Base-by-base conservation (phyloP, 1,140 invertebrate genomes). In the Riptortus pedestris region DNA sequence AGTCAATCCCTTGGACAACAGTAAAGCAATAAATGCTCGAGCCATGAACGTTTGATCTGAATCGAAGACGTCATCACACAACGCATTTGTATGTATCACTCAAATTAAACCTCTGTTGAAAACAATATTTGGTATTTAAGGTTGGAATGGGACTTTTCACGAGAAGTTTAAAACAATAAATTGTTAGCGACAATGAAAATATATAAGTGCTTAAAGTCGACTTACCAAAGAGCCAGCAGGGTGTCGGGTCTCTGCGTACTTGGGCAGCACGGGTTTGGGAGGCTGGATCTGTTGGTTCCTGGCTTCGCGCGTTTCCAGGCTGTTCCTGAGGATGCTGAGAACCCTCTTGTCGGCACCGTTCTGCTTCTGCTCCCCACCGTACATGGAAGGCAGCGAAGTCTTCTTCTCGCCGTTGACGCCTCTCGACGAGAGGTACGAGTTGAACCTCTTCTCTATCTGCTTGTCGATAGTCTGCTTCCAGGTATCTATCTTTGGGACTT, bases 311-410 rank as follows among this genome's bases (percentile, higher is more conserved):
- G 79, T 83, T 74, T 87, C 84, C 65, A 86, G 73, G 71, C 80
- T 86, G 66, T 81, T 85, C 67, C 85, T 77, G 45, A 87, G 70
- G 62, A 86, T 78, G 69, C 80, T 85, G 59, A 85, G 72, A 18
- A 86, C 83, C 47, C 80, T 76, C 71, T 85, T 85, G 70, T 86
- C 80, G 22, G 81, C 82, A n/a, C 33, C 33, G 16, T 55, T 52
- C 16, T 52, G 22, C 14, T 52, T 43, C 18, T 55, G 43, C 14
- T 61, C 33, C 5, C 3, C 14, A 18, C 5, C 9, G 38, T 48
- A 45, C 5, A 61, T 24, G 3, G 47, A 7, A 1, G 64, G 18
- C 2, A 16, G 3, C 2, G 16, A 24, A 0, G 57, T 2, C 12
- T 67, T 64, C 24, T 33, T 51, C 9, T 43, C 29, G 14, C 69